These are phyloP conservation scores for Pogonocherus hispidulus DNA, from an alignment of 2,888 invertebrate genomes.

Conservation along the genomic window DNA sequence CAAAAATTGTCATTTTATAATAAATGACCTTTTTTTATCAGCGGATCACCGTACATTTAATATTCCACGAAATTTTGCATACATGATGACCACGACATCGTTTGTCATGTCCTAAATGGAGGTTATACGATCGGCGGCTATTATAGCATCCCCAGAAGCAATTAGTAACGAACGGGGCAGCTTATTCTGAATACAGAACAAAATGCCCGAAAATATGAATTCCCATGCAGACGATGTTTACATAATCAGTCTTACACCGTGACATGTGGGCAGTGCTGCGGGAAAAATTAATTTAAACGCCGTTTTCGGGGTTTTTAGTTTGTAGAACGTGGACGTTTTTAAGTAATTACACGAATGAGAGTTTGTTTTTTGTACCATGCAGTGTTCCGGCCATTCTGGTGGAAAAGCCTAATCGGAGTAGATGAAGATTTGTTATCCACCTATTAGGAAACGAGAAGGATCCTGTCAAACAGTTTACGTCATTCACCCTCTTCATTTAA, in stretches of 20 bases:
- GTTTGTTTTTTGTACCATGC: not conserved
- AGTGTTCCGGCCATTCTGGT: not conserved
- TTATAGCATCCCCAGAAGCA: conserved; percentile 43
- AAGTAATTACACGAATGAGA: conserved; percentile 8
- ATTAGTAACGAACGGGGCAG: conserved; percentile 34
- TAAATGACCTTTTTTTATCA: conserved; percentile 19
- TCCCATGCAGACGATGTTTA: conserved; percentile 24
- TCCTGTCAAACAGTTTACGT: not conserved
- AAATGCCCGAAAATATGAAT: conserved; percentile 25
- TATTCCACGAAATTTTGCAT: conserved; percentile 21
- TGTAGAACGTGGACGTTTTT: conserved; percentile 6
- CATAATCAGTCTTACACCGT: conserved; percentile 29
- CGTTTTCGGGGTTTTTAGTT: conserved; percentile 1
- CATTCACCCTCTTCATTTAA: not conserved
- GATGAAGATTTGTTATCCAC: not conserved
- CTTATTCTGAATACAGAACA: conserved; percentile 29
- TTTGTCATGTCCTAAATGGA: conserved; percentile 22
- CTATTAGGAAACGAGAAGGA: not conserved
- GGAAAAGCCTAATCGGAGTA: too few species aligned
- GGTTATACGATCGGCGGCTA: conserved; percentile 33
- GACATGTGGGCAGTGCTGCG: conserved; percentile 23
- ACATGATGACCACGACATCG: conserved; percentile 21
- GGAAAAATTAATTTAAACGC: conserved; percentile 29
- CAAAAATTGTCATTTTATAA: conserved; percentile 9
- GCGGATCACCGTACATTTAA: conserved; percentile 9